Evolutionary conservation across 2,113 vertebrate species (phyloP), one percentile per base, ranked within the genome.

Genomic region (Zootoca vivipara): DNA sequence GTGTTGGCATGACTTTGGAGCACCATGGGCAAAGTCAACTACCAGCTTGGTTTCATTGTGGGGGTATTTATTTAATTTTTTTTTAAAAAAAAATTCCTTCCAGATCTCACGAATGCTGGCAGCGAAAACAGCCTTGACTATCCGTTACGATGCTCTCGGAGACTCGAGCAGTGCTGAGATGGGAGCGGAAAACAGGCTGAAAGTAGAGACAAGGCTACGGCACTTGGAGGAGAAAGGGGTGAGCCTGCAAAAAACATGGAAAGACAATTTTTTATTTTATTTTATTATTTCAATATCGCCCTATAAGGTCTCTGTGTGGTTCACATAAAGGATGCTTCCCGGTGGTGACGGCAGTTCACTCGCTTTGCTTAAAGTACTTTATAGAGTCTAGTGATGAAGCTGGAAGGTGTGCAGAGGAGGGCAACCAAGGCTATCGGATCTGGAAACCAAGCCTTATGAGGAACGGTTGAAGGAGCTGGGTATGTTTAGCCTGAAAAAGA

Each of bases 41-140:
- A 64, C 3, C 87, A 67, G 78, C 85, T 83, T 90, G 72, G 82
- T 69, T 83, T 88, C 77, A 89, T 28, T 70, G 75, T 87, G 86
- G 80, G 38, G 72, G 58, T 18, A 20, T 62, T 62, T 52, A 52
- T 90, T 93, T 90, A 79, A 89, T 6, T 88, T 74, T 84, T 93
- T 1, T 74, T n/a, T n/a, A n/a, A n/a, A n/a, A n/a, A n/a, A 38
- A 38, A 12, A 52, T 89, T 74, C 93, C 79, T 89, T 35, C 87
- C 93, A 98, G 98, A 99, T 99, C 93, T 99, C 99, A 94, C 97
- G 99, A 89, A 99, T 99, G 98, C 94, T 99, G 91, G 99, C 99
- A 74, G 98, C 99, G 69, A 99, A 99, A 95, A 96, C 99, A 0
- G 92, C 98, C 8, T 95, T 99, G 92, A 98, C 98, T 40, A 98